Percentiles rank a stretch among this genome's conserved stretches.
Conservation (phyloP, 2,797 vertebrate genomes). For the Argyrosomus regius region DNA sequence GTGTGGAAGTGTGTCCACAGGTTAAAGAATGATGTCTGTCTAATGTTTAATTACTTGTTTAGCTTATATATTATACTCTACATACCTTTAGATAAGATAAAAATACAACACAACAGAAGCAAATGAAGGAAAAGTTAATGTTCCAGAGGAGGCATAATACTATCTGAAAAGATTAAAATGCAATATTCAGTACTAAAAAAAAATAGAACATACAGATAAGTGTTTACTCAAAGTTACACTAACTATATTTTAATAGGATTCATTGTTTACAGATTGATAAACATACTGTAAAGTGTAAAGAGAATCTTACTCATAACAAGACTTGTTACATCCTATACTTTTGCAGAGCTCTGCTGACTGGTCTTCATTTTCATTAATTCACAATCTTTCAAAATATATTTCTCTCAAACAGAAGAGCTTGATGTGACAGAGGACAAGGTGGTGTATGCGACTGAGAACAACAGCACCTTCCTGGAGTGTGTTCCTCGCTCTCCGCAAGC, state of each 20-base stretch:
- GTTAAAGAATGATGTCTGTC: no score
- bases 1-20: not conserved
- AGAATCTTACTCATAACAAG: not conserved
- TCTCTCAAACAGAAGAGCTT: conserved; percentile 81
- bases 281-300: not conserved
- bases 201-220: not conserved
- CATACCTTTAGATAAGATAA: not conserved
- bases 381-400: conserved; percentile 21
- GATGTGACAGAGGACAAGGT: conserved; percentile 83
- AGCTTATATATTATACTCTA: not conserved
- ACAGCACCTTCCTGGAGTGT: conserved; percentile 96
- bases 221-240: not conserved
- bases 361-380: not conserved
- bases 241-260: not conserved
- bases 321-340: not conserved
- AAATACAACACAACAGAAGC: not conserved
- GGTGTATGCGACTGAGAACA: conserved; percentile 92
- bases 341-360: not conserved
- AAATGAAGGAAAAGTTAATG: no score
- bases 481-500: conserved; percentile 91
- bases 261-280: not conserved
- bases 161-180: not conserved
- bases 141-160: no score
- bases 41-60: not conserved
- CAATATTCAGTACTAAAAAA: not conserved